Evolutionary conservation across 2,797 vertebrate species (phyloP).

Genomic region (Anguilla marmorata): DNA sequence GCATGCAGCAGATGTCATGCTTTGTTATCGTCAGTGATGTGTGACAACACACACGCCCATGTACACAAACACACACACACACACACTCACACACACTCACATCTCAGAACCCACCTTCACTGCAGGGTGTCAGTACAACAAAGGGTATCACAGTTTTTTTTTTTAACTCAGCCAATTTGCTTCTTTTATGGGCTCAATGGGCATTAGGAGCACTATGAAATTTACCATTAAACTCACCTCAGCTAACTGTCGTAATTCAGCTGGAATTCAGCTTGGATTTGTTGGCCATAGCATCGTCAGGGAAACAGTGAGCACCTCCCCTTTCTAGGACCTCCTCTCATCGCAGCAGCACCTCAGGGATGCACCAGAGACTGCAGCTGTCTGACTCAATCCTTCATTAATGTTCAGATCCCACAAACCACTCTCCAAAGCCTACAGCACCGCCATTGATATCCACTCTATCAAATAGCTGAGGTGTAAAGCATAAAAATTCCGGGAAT

Average conservation of each 20-base stretch:
- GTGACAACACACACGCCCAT: background rate
- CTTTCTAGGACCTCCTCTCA: background rate
- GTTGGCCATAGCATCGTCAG: no score
- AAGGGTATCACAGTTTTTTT: background rate
- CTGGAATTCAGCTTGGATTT: background rate
- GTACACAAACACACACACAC: background rate
- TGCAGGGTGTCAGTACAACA: background rate
- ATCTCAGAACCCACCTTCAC: background rate
- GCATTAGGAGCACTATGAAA: background rate
- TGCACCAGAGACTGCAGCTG: background rate
- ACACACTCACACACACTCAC: background rate
- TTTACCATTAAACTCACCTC: background rate
- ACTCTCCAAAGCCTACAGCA: background rate
- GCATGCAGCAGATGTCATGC: background rate
- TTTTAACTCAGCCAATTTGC: background rate
- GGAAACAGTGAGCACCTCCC: background rate
- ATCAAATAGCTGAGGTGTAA: background rate
- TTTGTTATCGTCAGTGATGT: background rate
- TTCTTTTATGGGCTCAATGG: background rate
- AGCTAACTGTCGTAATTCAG: background rate
- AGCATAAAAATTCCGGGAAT: background rate
- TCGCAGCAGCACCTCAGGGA: background rate
- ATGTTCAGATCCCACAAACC: background rate
- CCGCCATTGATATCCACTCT: background rate
- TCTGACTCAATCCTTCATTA: background rate